A percentile compares a stretch with the other conserved stretches of the same genome.
Conservation (phyloP, 2,797 vertebrate species). For the Danio kyathit region DNA sequence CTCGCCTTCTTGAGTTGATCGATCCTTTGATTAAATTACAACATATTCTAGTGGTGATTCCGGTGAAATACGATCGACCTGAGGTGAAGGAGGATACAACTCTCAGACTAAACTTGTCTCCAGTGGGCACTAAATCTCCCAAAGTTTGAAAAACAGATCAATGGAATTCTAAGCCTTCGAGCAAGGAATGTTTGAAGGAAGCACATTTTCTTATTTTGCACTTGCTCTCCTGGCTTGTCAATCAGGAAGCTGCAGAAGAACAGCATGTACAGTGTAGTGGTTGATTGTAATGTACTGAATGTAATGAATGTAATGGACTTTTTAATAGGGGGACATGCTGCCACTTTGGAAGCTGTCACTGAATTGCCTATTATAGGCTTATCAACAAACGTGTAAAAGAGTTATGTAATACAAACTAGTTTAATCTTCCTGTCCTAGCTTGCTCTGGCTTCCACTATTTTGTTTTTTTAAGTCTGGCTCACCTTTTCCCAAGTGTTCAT, state of each 20-base stretch:
- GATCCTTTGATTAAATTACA: not conserved
- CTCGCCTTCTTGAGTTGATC: not conserved
- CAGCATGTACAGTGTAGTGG: constrained; percentile 5
- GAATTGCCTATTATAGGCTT: not conserved
- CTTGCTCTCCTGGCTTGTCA: constrained; percentile 8
- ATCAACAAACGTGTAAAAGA: not conserved
- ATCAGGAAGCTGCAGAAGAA: not conserved
- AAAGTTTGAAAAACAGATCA: constrained; percentile 45
- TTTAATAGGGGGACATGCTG: not conserved
- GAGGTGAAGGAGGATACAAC: constrained; percentile 9
- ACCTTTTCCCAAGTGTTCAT: too few relatives aligned
- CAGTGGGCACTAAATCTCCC: constrained; percentile 47
- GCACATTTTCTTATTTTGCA: constrained; percentile 37
- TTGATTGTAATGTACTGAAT: constrained; percentile 33
- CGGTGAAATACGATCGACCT: constrained; percentile 33
- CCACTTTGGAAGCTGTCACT: not conserved
- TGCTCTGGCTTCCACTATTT: too few relatives aligned
- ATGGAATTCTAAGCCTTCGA: constrained; percentile 55
- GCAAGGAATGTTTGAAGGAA: constrained; percentile 51
- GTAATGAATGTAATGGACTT: not conserved
- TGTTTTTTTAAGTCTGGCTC: too few relatives aligned
- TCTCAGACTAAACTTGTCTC: constrained; percentile 53
- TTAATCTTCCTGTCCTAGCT: not conserved
- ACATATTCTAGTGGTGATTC: constrained; percentile 7
- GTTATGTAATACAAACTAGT: not conserved